A percentile compares a stretch with the other conserved stretches of the same genome.
Conservation (phyloP, 2,113 vertebrate species). For the Malaclemys terrapin region DNA sequence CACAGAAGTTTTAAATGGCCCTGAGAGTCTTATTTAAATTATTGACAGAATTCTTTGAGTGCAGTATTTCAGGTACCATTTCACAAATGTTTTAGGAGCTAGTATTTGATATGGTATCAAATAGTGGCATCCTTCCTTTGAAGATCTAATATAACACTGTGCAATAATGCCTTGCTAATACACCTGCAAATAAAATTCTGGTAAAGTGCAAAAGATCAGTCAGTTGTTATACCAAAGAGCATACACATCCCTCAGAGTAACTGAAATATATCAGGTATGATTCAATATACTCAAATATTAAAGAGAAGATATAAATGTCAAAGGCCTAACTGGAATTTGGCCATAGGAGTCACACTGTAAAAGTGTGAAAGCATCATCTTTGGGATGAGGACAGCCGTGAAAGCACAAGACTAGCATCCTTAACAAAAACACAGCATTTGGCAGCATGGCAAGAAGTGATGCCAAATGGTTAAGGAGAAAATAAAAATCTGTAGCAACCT, state of each 20-base stretch:
- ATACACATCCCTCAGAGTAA: slow-evolving; percentile 22
- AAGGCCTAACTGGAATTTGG: slow-evolving; percentile 15
- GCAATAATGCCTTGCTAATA: neutral
- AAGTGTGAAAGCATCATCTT: neutral
- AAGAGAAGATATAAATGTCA: slow-evolving; percentile 25
- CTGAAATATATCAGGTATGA: slow-evolving; percentile 20
- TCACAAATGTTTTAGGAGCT: neutral
- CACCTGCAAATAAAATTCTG: slow-evolving; percentile 30
- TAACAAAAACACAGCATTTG: slow-evolving; percentile 11
- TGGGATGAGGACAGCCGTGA: neutral
- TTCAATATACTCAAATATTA: slow-evolving; percentile 15
- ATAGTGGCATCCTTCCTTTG: neutral
- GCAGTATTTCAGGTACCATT: neutral
- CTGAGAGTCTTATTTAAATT: neutral
- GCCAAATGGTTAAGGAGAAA: slow-evolving; percentile 9
- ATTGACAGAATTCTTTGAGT: neutral
- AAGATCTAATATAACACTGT: neutral
- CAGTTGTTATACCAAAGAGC: neutral
- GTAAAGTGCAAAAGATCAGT: slow-evolving; percentile 38
- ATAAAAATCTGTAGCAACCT: neutral
- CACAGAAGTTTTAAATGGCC: neutral
- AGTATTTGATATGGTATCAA: neutral
- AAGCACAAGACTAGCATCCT: neutral
- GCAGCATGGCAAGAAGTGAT: neutral
- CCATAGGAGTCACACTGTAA: neutral